A percentile compares a stretch with the other conserved stretches of the same genome.
Evolutionary conservation across 1,140 invertebrate species (phyloP).

Genomic region (Heterodera schachtii): DNA sequence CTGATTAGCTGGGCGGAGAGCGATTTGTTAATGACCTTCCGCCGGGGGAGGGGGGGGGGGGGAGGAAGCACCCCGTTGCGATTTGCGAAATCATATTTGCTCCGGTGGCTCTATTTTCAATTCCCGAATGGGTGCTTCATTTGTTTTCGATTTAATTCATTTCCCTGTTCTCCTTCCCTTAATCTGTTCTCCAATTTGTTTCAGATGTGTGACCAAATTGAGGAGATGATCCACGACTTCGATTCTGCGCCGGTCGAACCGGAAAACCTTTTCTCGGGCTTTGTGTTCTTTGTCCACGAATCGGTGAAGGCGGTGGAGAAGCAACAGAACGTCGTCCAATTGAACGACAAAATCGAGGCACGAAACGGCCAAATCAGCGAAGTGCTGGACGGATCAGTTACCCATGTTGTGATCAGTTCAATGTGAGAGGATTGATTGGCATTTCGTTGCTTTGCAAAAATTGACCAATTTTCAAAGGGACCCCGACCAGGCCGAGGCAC

Average conservation of each 20-base stretch:
- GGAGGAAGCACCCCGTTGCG: too few relatives aligned
- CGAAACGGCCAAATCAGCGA: slow-evolving; percentile 29
- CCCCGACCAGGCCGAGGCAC: slow-evolving; percentile 37
- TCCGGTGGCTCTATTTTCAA: too few relatives aligned
- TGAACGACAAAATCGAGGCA: slow-evolving; percentile 41
- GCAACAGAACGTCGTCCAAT: not conserved
- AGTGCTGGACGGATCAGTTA: slow-evolving; percentile 29
- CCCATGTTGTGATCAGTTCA: slow-evolving; percentile 43
- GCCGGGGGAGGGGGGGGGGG: too few relatives aligned
- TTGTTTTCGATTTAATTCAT: too few relatives aligned
- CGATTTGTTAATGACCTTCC: too few relatives aligned
- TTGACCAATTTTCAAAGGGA: slow-evolving; percentile 4
- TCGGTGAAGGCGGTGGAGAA: slow-evolving; percentile 6
- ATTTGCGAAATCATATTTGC: too few relatives aligned
- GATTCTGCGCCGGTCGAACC: slow-evolving; percentile 12
- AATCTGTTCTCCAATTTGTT: not conserved
- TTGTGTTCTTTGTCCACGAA: slow-evolving; percentile 27
- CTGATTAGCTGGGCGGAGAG: too few relatives aligned
- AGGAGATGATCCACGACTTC: not conserved
- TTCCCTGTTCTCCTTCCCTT: too few relatives aligned
- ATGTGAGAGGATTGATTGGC: slow-evolving; percentile 32
- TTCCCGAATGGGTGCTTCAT: too few relatives aligned
- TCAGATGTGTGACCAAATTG: slow-evolving; percentile 13
- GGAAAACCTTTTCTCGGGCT: slow-evolving; percentile 28
- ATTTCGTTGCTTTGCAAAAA: not conserved